Conservation (phyloP, 2,113 vertebrate genomes). For the Thermophis baileyi region DNA sequence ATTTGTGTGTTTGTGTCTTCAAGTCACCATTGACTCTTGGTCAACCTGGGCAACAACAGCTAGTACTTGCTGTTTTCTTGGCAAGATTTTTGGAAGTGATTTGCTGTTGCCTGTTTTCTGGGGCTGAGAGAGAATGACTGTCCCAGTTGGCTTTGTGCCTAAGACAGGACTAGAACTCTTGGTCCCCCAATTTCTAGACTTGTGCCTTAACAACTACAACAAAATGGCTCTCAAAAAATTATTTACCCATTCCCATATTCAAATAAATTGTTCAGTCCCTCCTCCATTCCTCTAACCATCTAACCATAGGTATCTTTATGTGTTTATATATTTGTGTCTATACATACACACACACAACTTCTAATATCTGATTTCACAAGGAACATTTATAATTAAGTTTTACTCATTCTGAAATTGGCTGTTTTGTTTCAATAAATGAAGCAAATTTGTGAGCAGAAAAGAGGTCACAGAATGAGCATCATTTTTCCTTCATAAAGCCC, state of each 20-base stretch:
- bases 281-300: not conserved
- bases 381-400: not conserved
- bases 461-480: not conserved
- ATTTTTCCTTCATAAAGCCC: not conserved
- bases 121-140: not conserved
- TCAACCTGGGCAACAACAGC: not conserved
- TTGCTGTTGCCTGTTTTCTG: not conserved
- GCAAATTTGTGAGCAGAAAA: not conserved
- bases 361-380: not conserved
- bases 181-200: not conserved
- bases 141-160: not conserved
- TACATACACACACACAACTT: not conserved
- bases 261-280: not conserved
- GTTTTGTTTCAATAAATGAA: not conserved
- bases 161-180: not conserved
- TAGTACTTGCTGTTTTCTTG: not conserved
- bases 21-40: not conserved
- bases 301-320: not conserved
- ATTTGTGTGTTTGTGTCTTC: not conserved
- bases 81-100: not conserved
- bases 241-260: not conserved
- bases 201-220: not conserved
- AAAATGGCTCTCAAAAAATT: not conserved
- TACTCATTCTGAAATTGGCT: not conserved
- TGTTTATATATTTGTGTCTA: not conserved